Percentiles rank a stretch among this genome's conserved stretches.
These are phyloP conservation scores for Teinopalpus imperialis DNA, from an alignment of 2,888 invertebrate genomes.

Conservation along the genomic window DNA sequence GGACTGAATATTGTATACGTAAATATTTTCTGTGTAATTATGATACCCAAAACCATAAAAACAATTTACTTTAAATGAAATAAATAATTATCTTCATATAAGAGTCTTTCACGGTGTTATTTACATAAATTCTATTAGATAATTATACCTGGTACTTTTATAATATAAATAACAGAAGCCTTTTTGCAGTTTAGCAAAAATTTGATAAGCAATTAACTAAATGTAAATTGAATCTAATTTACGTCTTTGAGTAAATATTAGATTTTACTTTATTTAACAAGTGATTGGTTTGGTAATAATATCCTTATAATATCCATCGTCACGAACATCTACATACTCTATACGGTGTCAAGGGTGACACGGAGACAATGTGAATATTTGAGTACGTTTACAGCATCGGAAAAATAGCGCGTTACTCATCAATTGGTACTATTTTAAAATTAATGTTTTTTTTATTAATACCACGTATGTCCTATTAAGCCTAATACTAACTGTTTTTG, in stretches of 20 bases:
- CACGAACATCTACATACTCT: constrained; percentile 28
- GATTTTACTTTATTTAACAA: constrained; percentile 11
- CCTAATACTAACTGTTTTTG: too few species aligned
- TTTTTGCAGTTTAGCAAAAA: background rate
- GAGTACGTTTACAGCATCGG: constrained; percentile 35
- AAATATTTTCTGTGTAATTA: too few species aligned
- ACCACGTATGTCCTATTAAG: too few species aligned
- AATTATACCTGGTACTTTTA: too few species aligned
- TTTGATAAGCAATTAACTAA: background rate
- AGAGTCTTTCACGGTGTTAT: too few species aligned
- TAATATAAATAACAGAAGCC: too few species aligned
- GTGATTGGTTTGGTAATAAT: constrained; percentile 31
- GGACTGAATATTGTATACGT: too few species aligned
- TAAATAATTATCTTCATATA: too few species aligned
- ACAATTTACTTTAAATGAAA: too few species aligned
- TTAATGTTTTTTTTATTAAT: too few species aligned
- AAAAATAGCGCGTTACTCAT: constrained; percentile 32
- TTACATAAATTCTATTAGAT: too few species aligned
- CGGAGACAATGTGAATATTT: constrained; percentile 44
- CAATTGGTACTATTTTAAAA: constrained; percentile 5
- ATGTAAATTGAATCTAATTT: background rate
- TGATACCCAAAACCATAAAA: too few species aligned
- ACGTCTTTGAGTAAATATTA: background rate
- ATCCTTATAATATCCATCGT: constrained; percentile 37
- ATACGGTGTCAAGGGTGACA: constrained; percentile 48